phyloP scores from a whole-genome alignment of 2,888 invertebrate species.

The Limenitis camilla region DNA sequence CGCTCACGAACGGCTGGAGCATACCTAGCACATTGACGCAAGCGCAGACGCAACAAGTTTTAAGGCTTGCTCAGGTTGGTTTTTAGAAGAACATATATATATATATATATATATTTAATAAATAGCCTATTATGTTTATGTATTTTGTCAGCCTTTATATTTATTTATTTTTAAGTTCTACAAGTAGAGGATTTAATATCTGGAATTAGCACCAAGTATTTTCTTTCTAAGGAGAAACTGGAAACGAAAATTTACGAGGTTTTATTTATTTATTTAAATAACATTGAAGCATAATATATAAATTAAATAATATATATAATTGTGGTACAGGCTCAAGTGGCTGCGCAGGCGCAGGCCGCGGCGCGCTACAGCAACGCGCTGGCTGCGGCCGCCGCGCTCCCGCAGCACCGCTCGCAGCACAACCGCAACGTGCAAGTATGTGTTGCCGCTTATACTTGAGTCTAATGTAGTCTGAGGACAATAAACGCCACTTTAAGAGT shows the following conservation, averaged over 20 bases:
- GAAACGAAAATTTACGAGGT: neutral
- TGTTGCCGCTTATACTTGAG: too few relatives aligned
- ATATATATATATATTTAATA: neutral
- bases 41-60: constrained; percentile 69
- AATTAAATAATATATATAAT: too few relatives aligned
- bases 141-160: too few relatives aligned
- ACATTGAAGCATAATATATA: too few relatives aligned
- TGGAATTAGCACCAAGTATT: too few relatives aligned
- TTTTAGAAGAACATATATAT: constrained; percentile 2
- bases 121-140: neutral
- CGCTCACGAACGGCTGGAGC: constrained; percentile 59
- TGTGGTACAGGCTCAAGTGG: constrained; percentile 54
- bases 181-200: too few relatives aligned
- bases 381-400: constrained; percentile 53
- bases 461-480: too few relatives aligned
- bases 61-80: constrained; percentile 64
- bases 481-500: too few relatives aligned
- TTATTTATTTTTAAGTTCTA: too few relatives aligned
- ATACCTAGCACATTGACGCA: constrained; percentile 52
- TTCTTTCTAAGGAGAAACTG: neutral
- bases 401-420: constrained; percentile 59
- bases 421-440: constrained; percentile 59
- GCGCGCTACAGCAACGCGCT: constrained; percentile 64
- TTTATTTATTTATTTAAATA: too few relatives aligned
- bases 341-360: constrained; percentile 59